A percentile compares a stretch with the other conserved stretches of the same genome.
Evolutionary conservation across 1,140 invertebrate genomes (phyloP).

Genomic region (Eumeta japonica): DNA sequence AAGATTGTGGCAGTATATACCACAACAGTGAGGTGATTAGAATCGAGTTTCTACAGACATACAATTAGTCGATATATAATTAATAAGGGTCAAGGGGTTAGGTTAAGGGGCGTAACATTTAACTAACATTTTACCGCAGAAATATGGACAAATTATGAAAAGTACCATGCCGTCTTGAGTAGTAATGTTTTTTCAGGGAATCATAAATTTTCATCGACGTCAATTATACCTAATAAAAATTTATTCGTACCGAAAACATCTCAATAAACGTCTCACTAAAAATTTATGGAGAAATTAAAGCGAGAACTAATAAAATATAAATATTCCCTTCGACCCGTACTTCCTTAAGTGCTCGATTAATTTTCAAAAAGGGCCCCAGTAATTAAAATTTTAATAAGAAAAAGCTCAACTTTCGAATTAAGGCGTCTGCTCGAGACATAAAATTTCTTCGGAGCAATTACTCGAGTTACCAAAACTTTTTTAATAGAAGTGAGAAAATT

Average conservation of each 20-base stretch:
- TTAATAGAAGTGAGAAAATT: slow-evolving; percentile 22
- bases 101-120: too few species aligned
- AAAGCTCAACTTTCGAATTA: slow-evolving; percentile 24
- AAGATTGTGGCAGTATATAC: too few species aligned
- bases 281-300: neutral
- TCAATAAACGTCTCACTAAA: too few species aligned
- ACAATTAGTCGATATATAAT: too few species aligned
- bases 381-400: slow-evolving; percentile 18
- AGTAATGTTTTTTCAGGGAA: too few species aligned
- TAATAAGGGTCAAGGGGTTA: too few species aligned
- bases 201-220: neutral
- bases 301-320: neutral
- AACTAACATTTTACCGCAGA: neutral
- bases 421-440: slow-evolving; percentile 18
- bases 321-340: neutral
- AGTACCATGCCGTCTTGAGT: too few species aligned
- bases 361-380: slow-evolving; percentile 8
- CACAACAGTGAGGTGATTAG: too few species aligned
- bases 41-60: too few species aligned
- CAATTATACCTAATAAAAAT: neutral
- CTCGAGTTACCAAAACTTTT: slow-evolving; percentile 18
- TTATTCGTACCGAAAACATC: neutral
- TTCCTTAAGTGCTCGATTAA: slow-evolving; percentile 4
- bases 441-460: slow-evolving; percentile 17
- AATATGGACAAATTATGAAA: neutral